Percentiles rank a stretch among this genome's conserved stretches.
Conservation (phyloP, 2,113 vertebrate species). For the Columbina picui region DNA sequence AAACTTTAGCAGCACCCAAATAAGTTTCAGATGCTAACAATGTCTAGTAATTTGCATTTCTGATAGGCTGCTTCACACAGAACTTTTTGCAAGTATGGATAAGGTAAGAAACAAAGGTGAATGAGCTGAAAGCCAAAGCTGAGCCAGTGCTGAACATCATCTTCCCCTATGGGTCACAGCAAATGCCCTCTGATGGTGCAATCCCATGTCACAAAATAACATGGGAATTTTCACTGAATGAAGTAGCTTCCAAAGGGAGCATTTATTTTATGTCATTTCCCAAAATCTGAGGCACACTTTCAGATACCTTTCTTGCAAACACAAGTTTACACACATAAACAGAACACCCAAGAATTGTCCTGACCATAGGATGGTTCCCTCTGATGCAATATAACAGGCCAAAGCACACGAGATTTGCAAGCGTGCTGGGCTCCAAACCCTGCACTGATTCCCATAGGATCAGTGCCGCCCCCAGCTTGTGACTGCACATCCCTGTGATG, state of each 20-base stretch:
- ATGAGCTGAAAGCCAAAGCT: background rate
- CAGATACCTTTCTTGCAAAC: background rate
- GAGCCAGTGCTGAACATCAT: background rate
- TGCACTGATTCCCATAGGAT: background rate
- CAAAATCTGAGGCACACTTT: background rate
- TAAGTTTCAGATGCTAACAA: background rate
- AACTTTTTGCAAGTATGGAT: background rate
- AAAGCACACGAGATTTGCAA: accelerated
- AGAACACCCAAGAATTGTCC: background rate
- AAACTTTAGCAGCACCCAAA: background rate
- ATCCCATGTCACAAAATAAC: accelerated
- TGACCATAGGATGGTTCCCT: accelerated
- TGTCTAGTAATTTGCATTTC: background rate
- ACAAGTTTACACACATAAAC: background rate
- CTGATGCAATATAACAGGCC: background rate
- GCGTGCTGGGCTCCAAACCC: accelerated
- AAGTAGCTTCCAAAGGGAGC: background rate
- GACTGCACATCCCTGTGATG: background rate
- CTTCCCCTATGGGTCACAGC: background rate
- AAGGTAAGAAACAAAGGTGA: background rate
- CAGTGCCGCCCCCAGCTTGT: accelerated
- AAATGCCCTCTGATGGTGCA: background rate
- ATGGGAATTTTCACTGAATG: background rate
- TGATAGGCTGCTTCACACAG: background rate
- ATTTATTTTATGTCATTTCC: background rate